Percentiles rank a stretch among this genome's conserved stretches.
These are phyloP conservation scores for Mellilla xanthometata DNA, from an alignment of 2,888 invertebrate genomes.

Conservation along the genomic window DNA sequence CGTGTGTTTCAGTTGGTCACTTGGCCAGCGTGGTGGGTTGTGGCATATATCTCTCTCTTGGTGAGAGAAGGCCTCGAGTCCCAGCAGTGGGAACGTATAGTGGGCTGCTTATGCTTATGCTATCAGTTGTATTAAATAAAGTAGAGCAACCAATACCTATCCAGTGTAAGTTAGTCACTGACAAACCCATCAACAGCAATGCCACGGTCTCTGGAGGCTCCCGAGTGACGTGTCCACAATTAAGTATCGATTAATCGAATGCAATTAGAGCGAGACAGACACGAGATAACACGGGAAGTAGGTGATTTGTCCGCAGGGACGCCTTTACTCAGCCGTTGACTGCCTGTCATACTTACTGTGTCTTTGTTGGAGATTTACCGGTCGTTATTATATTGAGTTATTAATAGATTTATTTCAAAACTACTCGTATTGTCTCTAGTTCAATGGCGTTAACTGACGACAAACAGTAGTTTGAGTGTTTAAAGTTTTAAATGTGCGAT, in stretches of 20 bases:
- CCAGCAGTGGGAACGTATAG: no score
- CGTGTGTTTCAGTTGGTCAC: no score
- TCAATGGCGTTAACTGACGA: background rate
- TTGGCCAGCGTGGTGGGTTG: no score
- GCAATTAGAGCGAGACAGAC: conserved; percentile 67
- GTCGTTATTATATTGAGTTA: conserved; percentile 10
- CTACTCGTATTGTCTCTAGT: background rate
- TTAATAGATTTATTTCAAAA: conserved; percentile 5
- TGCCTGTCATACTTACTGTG: conserved; percentile 5
- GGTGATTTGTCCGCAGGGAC: conserved; percentile 40
- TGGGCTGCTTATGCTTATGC: no score
- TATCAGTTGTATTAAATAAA: no score
- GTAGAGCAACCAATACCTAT: no score
- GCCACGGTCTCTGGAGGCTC: conserved; percentile 8
- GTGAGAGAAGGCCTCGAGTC: no score
- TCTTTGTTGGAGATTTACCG: conserved; percentile 12
- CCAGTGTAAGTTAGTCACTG: no score
- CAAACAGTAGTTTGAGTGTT: background rate
- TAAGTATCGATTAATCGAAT: conserved; percentile 43
- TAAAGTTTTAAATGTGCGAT: background rate
- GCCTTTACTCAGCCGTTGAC: conserved; percentile 6
- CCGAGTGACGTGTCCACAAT: conserved; percentile 17
- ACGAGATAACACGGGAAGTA: conserved; percentile 54
- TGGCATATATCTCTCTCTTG: no score
- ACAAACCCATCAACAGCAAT: no score